Evolutionary conservation across 1,140 invertebrate species (phyloP).

Genomic region (Diplogasteroides magnus): DNA sequence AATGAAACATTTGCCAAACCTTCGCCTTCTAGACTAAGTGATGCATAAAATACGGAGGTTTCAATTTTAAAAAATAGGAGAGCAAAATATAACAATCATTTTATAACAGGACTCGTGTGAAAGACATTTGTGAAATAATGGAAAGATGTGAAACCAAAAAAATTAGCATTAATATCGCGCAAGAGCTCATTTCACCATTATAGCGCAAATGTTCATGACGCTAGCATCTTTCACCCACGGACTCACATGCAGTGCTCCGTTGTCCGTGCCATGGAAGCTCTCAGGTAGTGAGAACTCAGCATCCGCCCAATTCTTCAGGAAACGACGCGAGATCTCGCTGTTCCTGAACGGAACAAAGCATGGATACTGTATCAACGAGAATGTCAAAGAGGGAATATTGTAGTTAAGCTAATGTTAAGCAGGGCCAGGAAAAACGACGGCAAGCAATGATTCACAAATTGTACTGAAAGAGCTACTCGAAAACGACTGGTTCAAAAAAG

Average conservation of each 20-base stretch:
- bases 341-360: slow-evolving; percentile 16
- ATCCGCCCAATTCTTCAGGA: slow-evolving; percentile 35
- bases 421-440: background rate
- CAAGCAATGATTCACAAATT: background rate
- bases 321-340: slow-evolving; percentile 19
- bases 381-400: too few species aligned
- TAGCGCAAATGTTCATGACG: too few species aligned
- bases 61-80: slow-evolving; percentile 14
- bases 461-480: background rate
- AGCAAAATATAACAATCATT: too few species aligned
- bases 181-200: too few species aligned
- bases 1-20: too few species aligned
- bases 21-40: too few species aligned
- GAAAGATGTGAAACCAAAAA: background rate
- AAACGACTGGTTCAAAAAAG: background rate
- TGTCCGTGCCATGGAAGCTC: slow-evolving; percentile 39
- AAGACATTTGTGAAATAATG: slow-evolving; percentile 2
- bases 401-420: background rate
- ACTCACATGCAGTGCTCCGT: slow-evolving; percentile 38
- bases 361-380: background rate
- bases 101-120: slow-evolving; percentile 19
- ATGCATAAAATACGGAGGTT: too few species aligned
- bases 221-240: background rate
- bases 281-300: slow-evolving; percentile 28
- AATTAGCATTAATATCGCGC: slow-evolving; percentile 21